Conservation (phyloP, 2,113 vertebrate genomes). For the Microtus richardsoni region DNA sequence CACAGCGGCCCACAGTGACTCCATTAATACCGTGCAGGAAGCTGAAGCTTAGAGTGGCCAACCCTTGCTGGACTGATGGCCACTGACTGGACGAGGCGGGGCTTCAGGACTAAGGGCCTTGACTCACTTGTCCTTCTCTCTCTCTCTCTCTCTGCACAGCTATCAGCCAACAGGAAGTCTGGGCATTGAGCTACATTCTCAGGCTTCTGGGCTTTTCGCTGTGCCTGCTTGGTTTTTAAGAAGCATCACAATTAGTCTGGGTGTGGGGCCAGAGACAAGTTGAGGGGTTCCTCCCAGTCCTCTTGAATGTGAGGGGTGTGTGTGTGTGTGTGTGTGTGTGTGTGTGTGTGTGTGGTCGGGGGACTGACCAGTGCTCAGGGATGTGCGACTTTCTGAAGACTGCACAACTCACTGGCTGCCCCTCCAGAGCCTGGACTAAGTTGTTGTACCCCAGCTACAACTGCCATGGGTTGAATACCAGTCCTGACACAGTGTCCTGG, state of each 20-base stretch:
- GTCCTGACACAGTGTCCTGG: background rate
- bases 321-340: too few species aligned
- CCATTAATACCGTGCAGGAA: background rate
- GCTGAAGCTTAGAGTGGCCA: background rate
- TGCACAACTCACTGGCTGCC: background rate
- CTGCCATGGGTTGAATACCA: background rate
- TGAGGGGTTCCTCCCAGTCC: background rate
- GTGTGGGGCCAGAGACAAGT: accelerated
- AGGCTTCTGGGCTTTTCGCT: background rate
- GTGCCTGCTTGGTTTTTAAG: background rate
- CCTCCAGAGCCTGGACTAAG: background rate
- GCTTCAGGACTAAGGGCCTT: background rate
- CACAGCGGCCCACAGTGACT: accelerated
- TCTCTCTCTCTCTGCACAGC: background rate
- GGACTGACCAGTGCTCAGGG: background rate
- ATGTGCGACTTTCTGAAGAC: background rate
- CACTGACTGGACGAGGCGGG: background rate
- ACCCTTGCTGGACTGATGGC: background rate
- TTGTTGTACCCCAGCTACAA: background rate
- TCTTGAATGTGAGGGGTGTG: background rate
- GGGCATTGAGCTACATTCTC: background rate
- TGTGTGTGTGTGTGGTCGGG: background rate
- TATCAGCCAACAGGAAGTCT: background rate
- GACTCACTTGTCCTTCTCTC: background rate
- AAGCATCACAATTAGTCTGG: background rate